phyloP scores from a whole-genome alignment of 2,113 vertebrate genomes.

The Tiliqua scincoides region DNA sequence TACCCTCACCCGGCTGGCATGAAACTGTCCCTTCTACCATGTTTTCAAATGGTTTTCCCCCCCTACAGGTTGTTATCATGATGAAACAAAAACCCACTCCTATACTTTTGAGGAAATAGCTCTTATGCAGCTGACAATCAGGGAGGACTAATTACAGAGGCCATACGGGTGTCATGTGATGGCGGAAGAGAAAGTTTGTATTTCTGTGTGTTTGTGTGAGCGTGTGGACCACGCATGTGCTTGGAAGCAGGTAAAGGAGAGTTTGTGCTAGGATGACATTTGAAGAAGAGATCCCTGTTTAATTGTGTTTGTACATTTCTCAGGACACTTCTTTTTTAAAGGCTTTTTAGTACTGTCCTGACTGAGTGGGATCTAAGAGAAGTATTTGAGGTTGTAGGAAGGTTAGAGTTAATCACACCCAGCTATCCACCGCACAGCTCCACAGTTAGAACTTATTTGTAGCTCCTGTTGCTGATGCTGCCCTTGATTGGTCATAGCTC shows the following conservation, averaged over 20 bases:
- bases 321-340: neutral
- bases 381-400: neutral
- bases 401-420: neutral
- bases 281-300: neutral
- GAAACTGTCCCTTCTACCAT: neutral
- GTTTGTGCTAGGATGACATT: neutral
- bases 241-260: neutral
- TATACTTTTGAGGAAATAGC: conserved; percentile 19
- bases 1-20: conserved; percentile 8
- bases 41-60: neutral
- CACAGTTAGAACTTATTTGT: neutral
- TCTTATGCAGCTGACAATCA: conserved; percentile 46
- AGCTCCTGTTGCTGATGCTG: too few species aligned
- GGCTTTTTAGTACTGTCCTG: neutral
- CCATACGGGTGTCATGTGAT: conserved; percentile 19
- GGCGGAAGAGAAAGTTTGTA: neutral
- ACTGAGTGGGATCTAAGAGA: neutral
- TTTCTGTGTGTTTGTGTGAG: neutral
- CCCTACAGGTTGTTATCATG: neutral
- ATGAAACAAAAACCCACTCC: neutral
- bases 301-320: neutral
- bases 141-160: conserved; percentile 14
- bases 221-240: neutral
- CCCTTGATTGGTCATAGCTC: neutral
- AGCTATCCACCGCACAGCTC: too few species aligned